Evolutionary conservation across 2,888 invertebrate genomes (phyloP), one percentile per base, ranked within the genome.

Genomic region (Holacanthella duospinosa): DNA sequence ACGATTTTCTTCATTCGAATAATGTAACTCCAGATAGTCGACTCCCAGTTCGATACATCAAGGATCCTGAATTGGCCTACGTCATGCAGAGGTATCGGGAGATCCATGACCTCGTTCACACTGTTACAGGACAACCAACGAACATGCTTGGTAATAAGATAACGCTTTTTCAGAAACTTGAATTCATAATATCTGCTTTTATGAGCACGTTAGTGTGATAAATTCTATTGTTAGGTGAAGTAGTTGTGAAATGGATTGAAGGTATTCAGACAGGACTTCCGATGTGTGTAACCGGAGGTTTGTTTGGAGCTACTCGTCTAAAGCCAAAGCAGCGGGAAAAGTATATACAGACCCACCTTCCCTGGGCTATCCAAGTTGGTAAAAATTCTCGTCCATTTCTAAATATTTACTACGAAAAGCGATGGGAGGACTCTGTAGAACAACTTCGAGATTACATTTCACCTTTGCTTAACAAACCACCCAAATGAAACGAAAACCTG

Each of bases 1-100:
- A 84, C 65, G 82, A 87, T 72, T 97, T 95, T 78, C 82, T 96
- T 74, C 80, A 81, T 64, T 82, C 83, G 65, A 91, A 95, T 79
- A 84, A 88, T 72, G 93, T 97, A 1, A 89, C 90, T 3, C 95
- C 99, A 0, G 97, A 99, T 80, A 87, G 90, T 36, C 82, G 99
- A 67, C 80, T 87, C 69, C 84, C 88, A 21, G 96, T 99, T 0
- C 88, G 89, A 74, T 99, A 95, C 79, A 84, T 99, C 57, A 86
- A 91, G 70, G 90, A 97, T 77, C 79, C 85, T 1, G 87, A 94
- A 68, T 78, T 94, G 72, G 93, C 94, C 2, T 99, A 96, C 79
- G 88, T 97, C 55, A 93, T 99, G 88, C 93, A 94, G 77, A 82
- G 99, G 61, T 99, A 99, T 77, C 84, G 99, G 69, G 96, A 99